Evolutionary conservation across 2,888 invertebrate genomes (phyloP), one percentile per base, ranked within the genome.

Genomic region (Phoronis australis): DNA sequence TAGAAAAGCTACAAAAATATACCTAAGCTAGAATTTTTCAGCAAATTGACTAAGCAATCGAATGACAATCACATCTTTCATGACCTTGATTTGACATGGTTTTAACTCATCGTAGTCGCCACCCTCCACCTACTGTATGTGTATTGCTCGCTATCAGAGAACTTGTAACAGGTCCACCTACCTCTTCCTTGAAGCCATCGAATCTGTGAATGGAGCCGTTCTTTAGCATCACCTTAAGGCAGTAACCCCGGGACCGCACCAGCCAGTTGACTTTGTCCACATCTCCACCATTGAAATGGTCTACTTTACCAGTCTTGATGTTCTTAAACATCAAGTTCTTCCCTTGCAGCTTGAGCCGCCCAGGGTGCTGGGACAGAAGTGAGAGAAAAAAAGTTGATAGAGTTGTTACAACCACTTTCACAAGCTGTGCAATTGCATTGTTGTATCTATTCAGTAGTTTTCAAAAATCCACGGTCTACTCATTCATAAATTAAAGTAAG

Each of bases 221-320:
- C 70, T 91, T 92, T 38, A 93, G 79, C 63, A 93, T 89, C 25
- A 99, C 80, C 46, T 96, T 83, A 1, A 99, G 78, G 1, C 95
- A 96, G 85, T 88, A 89, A 0, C 86, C 87, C 21, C 91, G 88
- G 31, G 93, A 89, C 62, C 99, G 86, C 68, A 90, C 87, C 73
- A 95, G 88, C 82, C 94, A 96, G 37, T 90, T 89, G 0, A 92
- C 89, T 49, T 87, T 79, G 47, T 95, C 93, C 66, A 99, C 87
- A 61, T 97, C 96, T 42, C 83, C 80, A 0, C 87, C 82, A 31
- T 84, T 81, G 57, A 96, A 85, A 71, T 92, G 90, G 71, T 95
- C 95, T 1, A 95, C 90, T 79, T 94, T 95, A 1, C 97, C 97
- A 0, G 96, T 97, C 79, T 92, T 94, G 58, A 84, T 87, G 77